Conservation (phyloP, 2,888 invertebrate species). For the Bombylius major region DNA sequence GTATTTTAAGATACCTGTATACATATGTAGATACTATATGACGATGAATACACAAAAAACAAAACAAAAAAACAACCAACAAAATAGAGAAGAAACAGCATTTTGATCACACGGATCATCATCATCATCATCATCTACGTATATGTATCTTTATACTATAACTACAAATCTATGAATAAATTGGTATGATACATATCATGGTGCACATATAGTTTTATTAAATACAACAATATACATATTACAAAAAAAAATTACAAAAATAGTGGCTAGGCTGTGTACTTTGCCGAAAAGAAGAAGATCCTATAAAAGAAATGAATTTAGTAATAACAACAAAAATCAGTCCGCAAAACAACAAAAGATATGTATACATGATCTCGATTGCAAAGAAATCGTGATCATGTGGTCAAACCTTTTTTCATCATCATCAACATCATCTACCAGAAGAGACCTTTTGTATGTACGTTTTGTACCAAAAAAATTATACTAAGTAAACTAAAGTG, state of each 20-base stretch:
- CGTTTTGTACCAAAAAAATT: no score
- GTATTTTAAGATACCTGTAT: no score
- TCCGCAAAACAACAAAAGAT: constrained; percentile 5
- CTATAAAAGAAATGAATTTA: background rate
- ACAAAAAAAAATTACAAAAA: no score
- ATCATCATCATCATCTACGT: background rate
- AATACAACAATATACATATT: no score
- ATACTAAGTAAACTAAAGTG: no score
- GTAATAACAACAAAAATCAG: no score
- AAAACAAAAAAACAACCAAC: background rate
- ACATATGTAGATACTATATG: background rate
- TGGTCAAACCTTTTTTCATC: constrained; percentile 8
- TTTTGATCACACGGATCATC: no score
- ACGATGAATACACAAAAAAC: constrained; percentile 5
- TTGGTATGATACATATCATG: background rate
- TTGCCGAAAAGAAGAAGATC: background rate
- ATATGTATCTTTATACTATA: no score
- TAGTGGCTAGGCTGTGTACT: background rate
- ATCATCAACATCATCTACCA: no score
- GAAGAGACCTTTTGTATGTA: no score
- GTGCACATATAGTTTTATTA: background rate
- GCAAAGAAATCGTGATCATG: constrained; percentile 14
- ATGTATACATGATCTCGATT: constrained; percentile 8
- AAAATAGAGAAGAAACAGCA: no score
- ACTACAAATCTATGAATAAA: no score